A percentile compares a stretch with the other conserved stretches of the same genome.
Conservation (phyloP, 2,797 vertebrate species). For the Aplochiton taeniatus region DNA sequence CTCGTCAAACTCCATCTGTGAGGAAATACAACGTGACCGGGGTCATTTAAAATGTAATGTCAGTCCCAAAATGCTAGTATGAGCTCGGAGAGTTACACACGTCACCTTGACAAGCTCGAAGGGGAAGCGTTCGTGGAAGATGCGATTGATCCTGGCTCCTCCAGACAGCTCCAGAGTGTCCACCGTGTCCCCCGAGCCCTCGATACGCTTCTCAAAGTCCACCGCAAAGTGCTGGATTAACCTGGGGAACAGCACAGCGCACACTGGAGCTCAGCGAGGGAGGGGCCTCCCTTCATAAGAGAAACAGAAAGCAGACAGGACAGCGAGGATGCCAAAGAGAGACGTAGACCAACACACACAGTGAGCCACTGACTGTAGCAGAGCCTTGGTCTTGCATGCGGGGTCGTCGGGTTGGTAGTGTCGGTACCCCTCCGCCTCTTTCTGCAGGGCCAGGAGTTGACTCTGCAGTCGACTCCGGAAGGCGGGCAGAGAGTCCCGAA, state of each 20-base stretch:
- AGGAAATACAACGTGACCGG: slow-evolving; percentile 2
- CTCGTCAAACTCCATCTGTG: slow-evolving; percentile 89
- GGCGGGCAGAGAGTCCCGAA: slow-evolving; percentile 84
- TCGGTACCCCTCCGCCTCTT: slow-evolving; percentile 85
- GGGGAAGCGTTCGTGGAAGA: slow-evolving; percentile 92
- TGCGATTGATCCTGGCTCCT: slow-evolving; percentile 91
- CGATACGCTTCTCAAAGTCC: slow-evolving; percentile 86
- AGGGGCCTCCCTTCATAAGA: not conserved
- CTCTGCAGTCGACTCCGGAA: slow-evolving; percentile 84
- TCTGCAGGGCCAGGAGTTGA: slow-evolving; percentile 82
- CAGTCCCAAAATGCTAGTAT: not conserved
- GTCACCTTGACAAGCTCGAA: slow-evolving; percentile 83
- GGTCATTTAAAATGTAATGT: too few relatives aligned
- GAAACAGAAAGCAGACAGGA: not conserved
- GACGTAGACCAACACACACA: not conserved
- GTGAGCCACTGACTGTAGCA: slow-evolving; percentile 83
- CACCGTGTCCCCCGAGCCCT: slow-evolving; percentile 89
- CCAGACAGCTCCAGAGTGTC: slow-evolving; percentile 88
- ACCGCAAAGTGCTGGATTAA: slow-evolving; percentile 85
- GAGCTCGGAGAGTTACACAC: not conserved
- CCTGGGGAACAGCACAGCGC: slow-evolving; percentile 35
- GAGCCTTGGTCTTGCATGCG: slow-evolving; percentile 85
- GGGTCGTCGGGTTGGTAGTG: slow-evolving; percentile 83
- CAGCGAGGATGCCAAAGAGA: not conserved
- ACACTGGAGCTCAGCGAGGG: not conserved